phyloP scores from a whole-genome alignment of 2,888 invertebrate species.

The Clepsis dumicolana region DNA sequence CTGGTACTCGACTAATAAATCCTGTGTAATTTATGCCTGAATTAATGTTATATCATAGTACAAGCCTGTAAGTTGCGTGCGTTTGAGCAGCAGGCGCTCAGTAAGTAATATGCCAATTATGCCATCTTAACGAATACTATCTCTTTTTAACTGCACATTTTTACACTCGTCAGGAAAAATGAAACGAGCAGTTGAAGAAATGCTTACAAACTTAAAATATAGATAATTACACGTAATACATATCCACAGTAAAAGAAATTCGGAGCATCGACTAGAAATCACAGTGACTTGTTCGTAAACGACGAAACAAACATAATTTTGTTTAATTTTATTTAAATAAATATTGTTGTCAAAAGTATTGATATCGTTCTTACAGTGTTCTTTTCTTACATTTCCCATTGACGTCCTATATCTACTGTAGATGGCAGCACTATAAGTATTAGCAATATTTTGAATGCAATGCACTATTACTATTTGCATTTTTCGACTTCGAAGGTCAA shows the following conservation, averaged over 20 bases:
- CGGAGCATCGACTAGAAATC: constrained; percentile 78
- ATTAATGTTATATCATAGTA: too few species aligned
- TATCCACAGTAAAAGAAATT: constrained; percentile 63
- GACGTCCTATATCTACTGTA: background rate
- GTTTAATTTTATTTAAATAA: constrained; percentile 18
- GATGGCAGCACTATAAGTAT: background rate
- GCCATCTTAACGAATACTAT: background rate
- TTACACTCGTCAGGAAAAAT: constrained; percentile 8
- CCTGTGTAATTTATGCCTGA: too few species aligned
- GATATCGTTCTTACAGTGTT: background rate
- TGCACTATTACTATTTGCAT: too few species aligned
- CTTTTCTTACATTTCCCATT: background rate
- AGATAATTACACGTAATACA: constrained; percentile 54
- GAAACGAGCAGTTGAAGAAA: constrained; percentile 68
- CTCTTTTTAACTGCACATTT: background rate
- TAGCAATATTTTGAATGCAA: background rate
- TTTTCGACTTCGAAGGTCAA: background rate
- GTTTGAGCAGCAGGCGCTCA: background rate
- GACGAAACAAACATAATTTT: constrained; percentile 46
- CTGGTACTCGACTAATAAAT: too few species aligned
- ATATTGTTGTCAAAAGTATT: too few species aligned
- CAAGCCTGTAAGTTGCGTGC: background rate
- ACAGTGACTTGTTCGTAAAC: constrained; percentile 66
- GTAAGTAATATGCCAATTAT: background rate
- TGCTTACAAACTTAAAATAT: constrained; percentile 60